Percentiles rank a stretch among this genome's conserved stretches.
These are phyloP conservation scores for Morinoia aosen DNA, from an alignment of 2,888 invertebrate species.

Conservation along the genomic window DNA sequence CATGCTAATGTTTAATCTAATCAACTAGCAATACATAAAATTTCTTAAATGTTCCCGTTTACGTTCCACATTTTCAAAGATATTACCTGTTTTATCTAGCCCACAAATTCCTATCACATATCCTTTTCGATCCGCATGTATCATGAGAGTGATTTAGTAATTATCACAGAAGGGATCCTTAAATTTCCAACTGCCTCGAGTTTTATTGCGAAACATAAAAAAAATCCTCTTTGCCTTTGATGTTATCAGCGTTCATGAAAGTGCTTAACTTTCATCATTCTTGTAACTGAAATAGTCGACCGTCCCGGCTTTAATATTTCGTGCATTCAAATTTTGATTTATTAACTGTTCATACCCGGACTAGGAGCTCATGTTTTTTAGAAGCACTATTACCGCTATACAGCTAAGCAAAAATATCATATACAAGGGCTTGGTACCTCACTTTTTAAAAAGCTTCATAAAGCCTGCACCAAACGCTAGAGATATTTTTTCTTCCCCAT, in stretches of 20 bases:
- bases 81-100: neutral
- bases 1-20: no score
- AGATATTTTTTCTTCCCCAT: neutral
- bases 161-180: no score
- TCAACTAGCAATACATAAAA: neutral
- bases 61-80: neutral
- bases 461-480: slow-evolving; percentile 4
- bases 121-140: neutral
- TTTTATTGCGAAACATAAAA: neutral
- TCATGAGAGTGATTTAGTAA: neutral
- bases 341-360: neutral
- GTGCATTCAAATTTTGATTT: slow-evolving; percentile 17
- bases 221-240: neutral
- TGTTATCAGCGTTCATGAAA: neutral
- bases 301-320: neutral
- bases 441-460: slow-evolving; percentile 5
- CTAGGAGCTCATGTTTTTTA: neutral
- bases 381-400: slow-evolving; percentile 1
- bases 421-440: neutral
- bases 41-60: neutral
- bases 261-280: slow-evolving; percentile 3
- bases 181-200: no score
- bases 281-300: neutral
- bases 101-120: neutral
- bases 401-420: neutral